phyloP scores from a whole-genome alignment of 2,888 invertebrate genomes.

The Agrochola macilenta region DNA sequence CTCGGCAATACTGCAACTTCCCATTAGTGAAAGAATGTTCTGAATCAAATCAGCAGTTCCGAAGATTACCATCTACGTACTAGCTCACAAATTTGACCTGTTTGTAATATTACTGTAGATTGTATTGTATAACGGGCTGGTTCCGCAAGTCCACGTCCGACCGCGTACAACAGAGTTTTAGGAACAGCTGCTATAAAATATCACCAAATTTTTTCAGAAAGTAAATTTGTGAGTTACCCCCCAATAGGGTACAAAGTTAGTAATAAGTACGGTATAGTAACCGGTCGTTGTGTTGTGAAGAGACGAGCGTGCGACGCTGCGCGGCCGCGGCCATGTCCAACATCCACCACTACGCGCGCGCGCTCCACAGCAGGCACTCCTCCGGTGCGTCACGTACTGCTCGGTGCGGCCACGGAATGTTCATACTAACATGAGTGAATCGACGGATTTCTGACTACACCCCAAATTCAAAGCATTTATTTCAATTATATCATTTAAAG shows the following conservation, averaged over 20 bases:
- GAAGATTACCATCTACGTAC: not conserved
- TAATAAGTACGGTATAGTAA: not conserved
- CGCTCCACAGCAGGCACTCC: slow-evolving; percentile 80
- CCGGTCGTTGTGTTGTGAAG: slow-evolving; percentile 71
- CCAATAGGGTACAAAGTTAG: too few relatives aligned
- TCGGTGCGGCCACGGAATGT: slow-evolving; percentile 27
- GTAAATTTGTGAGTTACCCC: too few relatives aligned
- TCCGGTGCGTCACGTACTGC: slow-evolving; percentile 74
- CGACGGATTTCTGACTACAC: not conserved
- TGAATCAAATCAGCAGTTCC: too few relatives aligned
- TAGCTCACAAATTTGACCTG: not conserved
- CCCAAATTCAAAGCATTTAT: too few relatives aligned
- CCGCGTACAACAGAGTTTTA: too few relatives aligned
- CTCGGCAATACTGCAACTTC: not conserved
- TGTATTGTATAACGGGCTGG: not conserved
- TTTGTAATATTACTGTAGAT: not conserved
- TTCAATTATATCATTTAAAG: too few relatives aligned
- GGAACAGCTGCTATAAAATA: too few relatives aligned
- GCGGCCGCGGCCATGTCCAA: slow-evolving; percentile 92
- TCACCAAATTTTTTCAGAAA: too few relatives aligned
- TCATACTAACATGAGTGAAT: slow-evolving; percentile 18
- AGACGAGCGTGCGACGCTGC: slow-evolving; percentile 91
- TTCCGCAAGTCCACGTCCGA: not conserved
- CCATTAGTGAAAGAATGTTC: not conserved
- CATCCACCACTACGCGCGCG: slow-evolving; percentile 92